A percentile compares a stretch with the other conserved stretches of the same genome.
These are phyloP conservation scores for Amiota communis DNA, from an alignment of 2,888 invertebrate species.

Conservation along the genomic window DNA sequence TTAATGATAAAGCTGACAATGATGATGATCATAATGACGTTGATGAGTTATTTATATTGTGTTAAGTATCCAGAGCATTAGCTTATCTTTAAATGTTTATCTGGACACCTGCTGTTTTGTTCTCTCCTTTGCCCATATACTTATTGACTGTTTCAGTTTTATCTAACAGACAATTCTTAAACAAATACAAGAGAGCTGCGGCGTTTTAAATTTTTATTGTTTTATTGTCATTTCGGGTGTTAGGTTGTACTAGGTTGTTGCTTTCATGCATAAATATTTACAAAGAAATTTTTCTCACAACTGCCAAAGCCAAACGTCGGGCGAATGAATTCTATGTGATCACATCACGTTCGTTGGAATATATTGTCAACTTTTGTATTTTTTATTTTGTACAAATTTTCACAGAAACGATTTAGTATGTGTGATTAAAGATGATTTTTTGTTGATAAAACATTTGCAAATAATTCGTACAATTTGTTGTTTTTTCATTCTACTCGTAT, in stretches of 20 bases:
- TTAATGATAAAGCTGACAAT: slow-evolving; percentile 5
- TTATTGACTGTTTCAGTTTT: too few species aligned
- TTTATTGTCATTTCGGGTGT: background rate
- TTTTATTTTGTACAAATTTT: slow-evolving; percentile 5
- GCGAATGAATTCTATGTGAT: background rate
- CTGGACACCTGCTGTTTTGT: too few species aligned
- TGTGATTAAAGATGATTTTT: background rate
- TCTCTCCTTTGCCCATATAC: too few species aligned
- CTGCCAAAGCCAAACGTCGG: background rate
- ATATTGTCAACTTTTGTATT: background rate
- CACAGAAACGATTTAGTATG: background rate
- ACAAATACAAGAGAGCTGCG: background rate
- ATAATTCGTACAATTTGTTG: slow-evolving; percentile 2
- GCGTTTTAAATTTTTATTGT: slow-evolving; percentile 10
- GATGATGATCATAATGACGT: background rate
- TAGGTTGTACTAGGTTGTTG: background rate
- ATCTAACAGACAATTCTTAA: too few species aligned
- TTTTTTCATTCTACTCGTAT: background rate
- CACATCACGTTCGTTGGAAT: background rate
- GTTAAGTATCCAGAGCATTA: slow-evolving; percentile 5
- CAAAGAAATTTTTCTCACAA: slow-evolving; percentile 1
- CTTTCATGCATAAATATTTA: slow-evolving; percentile 5
- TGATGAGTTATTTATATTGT: slow-evolving; percentile 11
- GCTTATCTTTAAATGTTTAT: background rate
- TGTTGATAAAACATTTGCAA: background rate